Conservation (phyloP, 2,888 invertebrate genomes). For the Drosophila pegasa region DNA sequence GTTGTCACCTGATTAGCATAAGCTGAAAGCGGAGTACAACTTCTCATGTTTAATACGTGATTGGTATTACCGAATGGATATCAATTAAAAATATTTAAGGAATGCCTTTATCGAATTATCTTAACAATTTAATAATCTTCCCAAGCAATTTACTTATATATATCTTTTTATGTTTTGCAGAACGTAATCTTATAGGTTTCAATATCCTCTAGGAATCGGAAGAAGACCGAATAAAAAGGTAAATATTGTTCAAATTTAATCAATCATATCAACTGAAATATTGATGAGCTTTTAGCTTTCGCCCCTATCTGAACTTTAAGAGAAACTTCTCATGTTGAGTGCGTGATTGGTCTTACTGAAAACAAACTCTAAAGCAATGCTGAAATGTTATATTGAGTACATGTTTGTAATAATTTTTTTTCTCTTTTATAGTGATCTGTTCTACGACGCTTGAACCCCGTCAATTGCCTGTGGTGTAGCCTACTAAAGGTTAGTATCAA, state of each 20-base stretch:
- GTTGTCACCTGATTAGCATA: constrained; percentile 53
- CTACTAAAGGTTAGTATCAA: too few relatives aligned
- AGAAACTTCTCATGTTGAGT: constrained; percentile 76
- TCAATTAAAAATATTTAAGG: constrained; percentile 15
- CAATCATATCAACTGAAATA: not conserved
- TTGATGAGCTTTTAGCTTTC: constrained; percentile 37
- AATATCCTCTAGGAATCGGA: too few relatives aligned
- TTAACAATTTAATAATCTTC: not conserved
- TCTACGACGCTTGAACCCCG: too few relatives aligned
- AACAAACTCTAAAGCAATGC: not conserved
- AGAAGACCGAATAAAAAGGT: constrained; percentile 10
- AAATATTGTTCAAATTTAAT: not conserved
- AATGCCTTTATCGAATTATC: not conserved
- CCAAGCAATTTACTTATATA: not conserved
- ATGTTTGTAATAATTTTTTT: not conserved
- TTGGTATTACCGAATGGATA: constrained; percentile 79
- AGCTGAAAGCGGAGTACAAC: constrained; percentile 72
- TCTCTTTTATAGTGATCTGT: not conserved
- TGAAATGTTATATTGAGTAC: not conserved
- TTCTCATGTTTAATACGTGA: constrained; percentile 78
- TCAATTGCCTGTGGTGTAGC: too few relatives aligned
- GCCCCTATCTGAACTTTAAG: constrained; percentile 71
- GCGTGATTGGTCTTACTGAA: constrained; percentile 68
- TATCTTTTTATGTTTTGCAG: constrained; percentile 14
- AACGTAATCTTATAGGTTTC: not conserved